phyloP scores from a whole-genome alignment of 2,888 invertebrate genomes.

The Archaeoteleia sp. region DNA sequence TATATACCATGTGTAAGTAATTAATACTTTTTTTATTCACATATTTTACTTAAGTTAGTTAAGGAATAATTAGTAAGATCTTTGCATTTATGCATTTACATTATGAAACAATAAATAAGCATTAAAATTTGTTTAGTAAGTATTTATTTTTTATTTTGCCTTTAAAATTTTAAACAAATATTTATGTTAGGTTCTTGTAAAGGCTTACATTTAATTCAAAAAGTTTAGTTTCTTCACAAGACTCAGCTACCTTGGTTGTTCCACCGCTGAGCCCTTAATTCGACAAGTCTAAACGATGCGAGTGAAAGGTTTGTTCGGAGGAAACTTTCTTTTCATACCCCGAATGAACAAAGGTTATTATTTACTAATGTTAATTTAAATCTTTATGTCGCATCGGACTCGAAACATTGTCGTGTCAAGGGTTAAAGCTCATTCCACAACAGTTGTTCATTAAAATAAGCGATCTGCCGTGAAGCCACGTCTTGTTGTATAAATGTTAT shows the following conservation, averaged over 20 bases:
- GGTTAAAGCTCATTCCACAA: slow-evolving; percentile 36
- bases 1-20: neutral
- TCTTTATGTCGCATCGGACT: slow-evolving; percentile 1
- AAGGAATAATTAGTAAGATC: too few species aligned
- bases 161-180: slow-evolving; percentile 5
- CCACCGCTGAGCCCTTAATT: slow-evolving; percentile 21
- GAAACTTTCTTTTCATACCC: slow-evolving; percentile 13
- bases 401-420: slow-evolving; percentile 12
- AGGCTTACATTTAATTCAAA: slow-evolving; percentile 9
- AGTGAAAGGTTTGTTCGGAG: too few species aligned
- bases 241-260: too few species aligned
- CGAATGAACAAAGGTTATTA: neutral
- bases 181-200: neutral
- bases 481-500: slow-evolving; percentile 28
- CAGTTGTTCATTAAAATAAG: slow-evolving; percentile 26
- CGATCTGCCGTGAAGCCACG: slow-evolving; percentile 24
- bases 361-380: slow-evolving; percentile 12
- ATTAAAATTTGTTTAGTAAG: neutral
- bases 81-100: too few species aligned
- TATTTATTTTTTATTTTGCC: neutral
- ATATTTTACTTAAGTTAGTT: neutral
- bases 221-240: too few species aligned
- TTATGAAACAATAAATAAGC: neutral
- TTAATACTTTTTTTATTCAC: neutral
- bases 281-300: too few species aligned